phyloP scores from a whole-genome alignment of 2,888 invertebrate genomes.

The Drosophila borealis region DNA sequence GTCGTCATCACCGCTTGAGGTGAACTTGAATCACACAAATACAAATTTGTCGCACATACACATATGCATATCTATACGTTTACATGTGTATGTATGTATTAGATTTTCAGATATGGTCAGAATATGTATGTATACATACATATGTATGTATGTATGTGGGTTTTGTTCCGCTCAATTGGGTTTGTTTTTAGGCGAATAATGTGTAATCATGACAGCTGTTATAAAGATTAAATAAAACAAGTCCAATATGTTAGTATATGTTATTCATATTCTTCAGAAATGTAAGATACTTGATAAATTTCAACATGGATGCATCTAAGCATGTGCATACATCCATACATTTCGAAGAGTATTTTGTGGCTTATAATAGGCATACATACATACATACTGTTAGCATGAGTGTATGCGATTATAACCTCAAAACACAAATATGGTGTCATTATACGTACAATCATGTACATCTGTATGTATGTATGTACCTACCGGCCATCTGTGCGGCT shows the following conservation, averaged over 20 bases:
- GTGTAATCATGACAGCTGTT: slow-evolving; percentile 32
- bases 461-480: neutral
- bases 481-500: slow-evolving; percentile 45
- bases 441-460: neutral
- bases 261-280: neutral
- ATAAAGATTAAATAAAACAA: neutral
- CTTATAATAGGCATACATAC: neutral
- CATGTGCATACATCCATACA: neutral
- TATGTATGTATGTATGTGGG: slow-evolving; percentile 6
- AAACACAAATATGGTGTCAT: slow-evolving; percentile 1
- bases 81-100: slow-evolving; percentile 9
- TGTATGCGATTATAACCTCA: slow-evolving; percentile 9
- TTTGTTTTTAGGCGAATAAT: slow-evolving; percentile 1
- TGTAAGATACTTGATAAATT: neutral
- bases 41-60: neutral
- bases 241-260: neutral
- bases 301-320: neutral
- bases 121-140: neutral
- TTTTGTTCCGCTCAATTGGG: slow-evolving; percentile 6
- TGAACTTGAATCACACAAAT: slow-evolving; percentile 45
- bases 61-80: neutral
- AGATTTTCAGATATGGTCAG: slow-evolving; percentile 5
- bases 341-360: neutral
- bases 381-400: slow-evolving; percentile 1
- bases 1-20: slow-evolving; percentile 33